Conservation (phyloP, 1,140 invertebrate genomes). For the Lordiphosa collinella region DNA sequence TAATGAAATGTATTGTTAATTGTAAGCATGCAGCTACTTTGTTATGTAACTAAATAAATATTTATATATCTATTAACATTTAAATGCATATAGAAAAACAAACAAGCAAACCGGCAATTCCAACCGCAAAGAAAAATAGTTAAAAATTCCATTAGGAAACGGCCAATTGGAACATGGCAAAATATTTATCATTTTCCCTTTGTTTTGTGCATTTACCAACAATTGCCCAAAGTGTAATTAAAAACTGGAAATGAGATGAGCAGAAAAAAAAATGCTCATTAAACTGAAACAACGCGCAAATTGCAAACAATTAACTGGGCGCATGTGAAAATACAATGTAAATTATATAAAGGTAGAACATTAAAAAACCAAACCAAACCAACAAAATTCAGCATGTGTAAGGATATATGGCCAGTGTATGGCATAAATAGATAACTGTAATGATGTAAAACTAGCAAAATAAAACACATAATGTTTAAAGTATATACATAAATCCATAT, state of each 20-base stretch:
- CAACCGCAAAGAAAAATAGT: slow-evolving; percentile 21
- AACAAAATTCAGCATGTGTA: slow-evolving; percentile 30
- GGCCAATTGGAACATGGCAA: slow-evolving; percentile 25
- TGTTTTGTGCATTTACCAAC: slow-evolving; percentile 32
- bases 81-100: slow-evolving; percentile 22
- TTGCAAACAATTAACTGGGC: slow-evolving; percentile 56
- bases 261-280: slow-evolving; percentile 42
- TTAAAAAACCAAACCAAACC: slow-evolving; percentile 27
- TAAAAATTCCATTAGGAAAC: slow-evolving; percentile 68
- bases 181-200: slow-evolving; percentile 16
- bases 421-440: slow-evolving; percentile 49
- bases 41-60: slow-evolving; percentile 72
- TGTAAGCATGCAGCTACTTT: slow-evolving; percentile 64
- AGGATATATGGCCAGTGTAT: slow-evolving; percentile 1
- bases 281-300: slow-evolving; percentile 57
- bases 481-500: slow-evolving; percentile 48
- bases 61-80: slow-evolving; percentile 62
- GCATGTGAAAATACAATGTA: slow-evolving; percentile 59
- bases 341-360: slow-evolving; percentile 45
- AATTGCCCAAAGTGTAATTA: slow-evolving; percentile 69
- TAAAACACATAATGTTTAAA: slow-evolving; percentile 37
- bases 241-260: slow-evolving; percentile 50
- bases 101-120: slow-evolving; percentile 20
- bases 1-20: slow-evolving; percentile 53
- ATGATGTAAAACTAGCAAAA: slow-evolving; percentile 58